Conservation (phyloP, 2,797 vertebrate genomes). For the Brachyrhaphis roseni region DNA sequence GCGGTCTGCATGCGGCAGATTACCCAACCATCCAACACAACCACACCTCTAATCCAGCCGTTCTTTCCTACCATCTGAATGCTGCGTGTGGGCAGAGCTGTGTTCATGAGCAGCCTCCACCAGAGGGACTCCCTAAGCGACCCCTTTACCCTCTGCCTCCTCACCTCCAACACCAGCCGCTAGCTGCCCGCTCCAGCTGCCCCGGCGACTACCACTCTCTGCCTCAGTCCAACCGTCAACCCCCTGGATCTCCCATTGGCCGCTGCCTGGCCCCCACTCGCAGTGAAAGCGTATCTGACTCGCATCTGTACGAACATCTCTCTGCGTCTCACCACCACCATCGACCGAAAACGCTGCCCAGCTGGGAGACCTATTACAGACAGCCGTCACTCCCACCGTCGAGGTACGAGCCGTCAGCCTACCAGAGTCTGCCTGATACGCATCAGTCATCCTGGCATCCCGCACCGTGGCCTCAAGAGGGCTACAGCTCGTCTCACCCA, state of each 20-base stretch:
- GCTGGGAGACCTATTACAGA: conserved; percentile 90
- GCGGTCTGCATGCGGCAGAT: conserved; percentile 59
- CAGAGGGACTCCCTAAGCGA: conserved; percentile 86
- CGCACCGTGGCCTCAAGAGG: conserved; percentile 74
- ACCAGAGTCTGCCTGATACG: conserved; percentile 90
- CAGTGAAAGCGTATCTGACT: conserved; percentile 90
- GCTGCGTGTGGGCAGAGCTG: conserved; percentile 84
- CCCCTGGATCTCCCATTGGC: conserved; percentile 84
- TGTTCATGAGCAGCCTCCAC: conserved; percentile 85
- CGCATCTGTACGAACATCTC: conserved; percentile 87
- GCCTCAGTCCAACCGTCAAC: conserved; percentile 69
- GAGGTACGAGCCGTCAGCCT: conserved; percentile 87
- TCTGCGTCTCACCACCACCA: conserved; percentile 81
- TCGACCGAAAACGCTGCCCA: conserved; percentile 81
- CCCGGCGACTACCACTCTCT: conserved; percentile 87
- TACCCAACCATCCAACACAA: conserved; percentile 77
- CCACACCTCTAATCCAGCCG: conserved; percentile 69
- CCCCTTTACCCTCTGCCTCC: conserved; percentile 85
- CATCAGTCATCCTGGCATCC: conserved; percentile 87
- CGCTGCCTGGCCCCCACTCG: conserved; percentile 86
- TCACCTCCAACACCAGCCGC: conserved; percentile 86
- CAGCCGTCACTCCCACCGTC: conserved; percentile 82
- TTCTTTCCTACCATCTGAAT: conserved; percentile 85
- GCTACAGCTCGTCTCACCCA: conserved; percentile 65
- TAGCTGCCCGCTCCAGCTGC: conserved; percentile 87